Evolutionary conservation across 2,797 vertebrate species (phyloP).

Genomic region (Steatocranus sp.): DNA sequence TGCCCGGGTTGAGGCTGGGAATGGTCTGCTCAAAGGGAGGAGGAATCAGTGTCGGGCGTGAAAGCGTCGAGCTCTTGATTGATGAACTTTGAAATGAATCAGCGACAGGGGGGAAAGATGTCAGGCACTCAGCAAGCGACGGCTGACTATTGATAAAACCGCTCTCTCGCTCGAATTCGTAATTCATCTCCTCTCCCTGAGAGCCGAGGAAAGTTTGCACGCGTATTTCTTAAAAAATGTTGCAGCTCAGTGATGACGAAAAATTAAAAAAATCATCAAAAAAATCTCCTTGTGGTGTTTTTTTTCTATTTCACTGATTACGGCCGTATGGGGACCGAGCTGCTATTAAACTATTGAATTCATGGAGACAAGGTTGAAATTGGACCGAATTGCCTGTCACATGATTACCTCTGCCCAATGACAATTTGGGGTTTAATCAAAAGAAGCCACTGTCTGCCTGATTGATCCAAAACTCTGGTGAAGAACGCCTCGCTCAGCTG

Average conservation of each 20-base stretch:
- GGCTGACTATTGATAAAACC: conserved; percentile 99
- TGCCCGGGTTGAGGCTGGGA: conserved; percentile 97
- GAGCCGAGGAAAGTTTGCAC: conserved; percentile 89
- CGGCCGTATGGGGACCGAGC: conserved; percentile 99
- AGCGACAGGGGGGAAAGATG: conserved; percentile 99
- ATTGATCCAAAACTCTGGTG: conserved; percentile 97
- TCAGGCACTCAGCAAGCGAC: conserved; percentile 99
- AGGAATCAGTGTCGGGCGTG: conserved; percentile 99
- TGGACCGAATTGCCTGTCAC: conserved; percentile 99
- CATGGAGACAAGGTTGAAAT: conserved; percentile 99
- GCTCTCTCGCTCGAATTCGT: conserved; percentile 99
- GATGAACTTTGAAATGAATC: conserved; percentile 99
- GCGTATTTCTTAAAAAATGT: conserved; percentile 90
- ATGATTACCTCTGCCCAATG: conserved; percentile 99
- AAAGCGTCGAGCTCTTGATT: conserved; percentile 99
- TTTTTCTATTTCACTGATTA: conserved; percentile 94
- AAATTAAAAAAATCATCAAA: conserved; percentile 69
- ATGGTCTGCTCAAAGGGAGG: conserved; percentile 99
- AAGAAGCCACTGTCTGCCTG: conserved; percentile 99
- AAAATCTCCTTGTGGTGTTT: conserved; percentile 81
- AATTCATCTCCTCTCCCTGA: conserved; percentile 99
- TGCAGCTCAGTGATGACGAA: conserved; percentile 74
- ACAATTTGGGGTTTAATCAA: conserved; percentile 99
- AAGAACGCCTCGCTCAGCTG: conserved; percentile 92
- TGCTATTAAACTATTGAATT: conserved; percentile 99